Evolutionary conservation across 2,888 invertebrate species (phyloP).

Genomic region (Meghimatium bilineatum): DNA sequence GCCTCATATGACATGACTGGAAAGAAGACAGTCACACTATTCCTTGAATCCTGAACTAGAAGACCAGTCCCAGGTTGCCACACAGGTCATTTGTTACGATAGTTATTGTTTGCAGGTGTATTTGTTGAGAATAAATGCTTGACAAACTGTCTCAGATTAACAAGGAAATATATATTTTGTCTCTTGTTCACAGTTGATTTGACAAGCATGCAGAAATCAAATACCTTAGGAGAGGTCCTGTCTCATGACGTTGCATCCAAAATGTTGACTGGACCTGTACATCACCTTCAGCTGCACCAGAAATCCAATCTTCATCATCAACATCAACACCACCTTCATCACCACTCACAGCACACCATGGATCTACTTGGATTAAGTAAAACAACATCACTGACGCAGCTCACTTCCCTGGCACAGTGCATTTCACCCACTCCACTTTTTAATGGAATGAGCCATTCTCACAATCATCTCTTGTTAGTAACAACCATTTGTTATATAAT

Average conservation of each 20-base stretch:
- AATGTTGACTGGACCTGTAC: constrained; percentile 20
- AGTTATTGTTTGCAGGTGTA: too few relatives aligned
- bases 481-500: not conserved
- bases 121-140: too few relatives aligned
- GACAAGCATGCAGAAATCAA: constrained; percentile 58
- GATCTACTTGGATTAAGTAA: constrained; percentile 71
- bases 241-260: constrained; percentile 49
- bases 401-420: constrained; percentile 40
- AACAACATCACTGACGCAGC: constrained; percentile 54
- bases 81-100: too few relatives aligned
- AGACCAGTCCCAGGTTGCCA: too few relatives aligned
- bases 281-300: constrained; percentile 25
- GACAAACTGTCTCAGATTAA: too few relatives aligned
- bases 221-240: constrained; percentile 60
- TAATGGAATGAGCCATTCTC: constrained; percentile 49
- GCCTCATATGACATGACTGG: too few relatives aligned
- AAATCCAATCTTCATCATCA: constrained; percentile 21
- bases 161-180: not conserved
- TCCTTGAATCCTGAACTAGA: too few relatives aligned
- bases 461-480: constrained; percentile 49
- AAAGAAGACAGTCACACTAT: too few relatives aligned
- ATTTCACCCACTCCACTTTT: constrained; percentile 25
- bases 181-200: constrained; percentile 62
- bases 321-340: constrained; percentile 18
- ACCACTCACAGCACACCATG: constrained; percentile 59